Evolutionary conservation across 2,797 vertebrate species (phyloP).

Genomic region (Fringilla coelebs): DNA sequence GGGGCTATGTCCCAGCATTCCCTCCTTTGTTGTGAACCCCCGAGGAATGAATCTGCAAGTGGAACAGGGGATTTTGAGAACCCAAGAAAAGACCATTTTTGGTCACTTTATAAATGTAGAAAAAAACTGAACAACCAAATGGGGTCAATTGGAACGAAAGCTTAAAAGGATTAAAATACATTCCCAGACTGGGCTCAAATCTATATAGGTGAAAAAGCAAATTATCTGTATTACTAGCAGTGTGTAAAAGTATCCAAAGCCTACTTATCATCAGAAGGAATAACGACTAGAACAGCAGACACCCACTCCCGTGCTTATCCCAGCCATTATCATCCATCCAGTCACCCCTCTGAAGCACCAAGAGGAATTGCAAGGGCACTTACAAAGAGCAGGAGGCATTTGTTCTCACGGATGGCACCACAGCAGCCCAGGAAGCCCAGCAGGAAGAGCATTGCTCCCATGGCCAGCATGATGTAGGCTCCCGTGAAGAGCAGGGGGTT

Average conservation of each 20-base stretch:
- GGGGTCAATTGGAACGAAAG: not conserved
- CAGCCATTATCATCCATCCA: not conserved
- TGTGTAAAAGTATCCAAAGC: not conserved
- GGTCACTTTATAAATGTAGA: not conserved
- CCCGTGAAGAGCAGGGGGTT: conserved; percentile 92
- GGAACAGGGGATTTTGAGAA: not conserved
- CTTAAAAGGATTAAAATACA: not conserved
- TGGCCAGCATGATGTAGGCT: conserved; percentile 90
- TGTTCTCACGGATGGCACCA: conserved; percentile 92
- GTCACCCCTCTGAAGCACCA: not conserved
- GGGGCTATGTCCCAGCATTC: not conserved
- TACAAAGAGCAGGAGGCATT: conserved; percentile 92
- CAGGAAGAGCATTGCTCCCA: conserved; percentile 94
- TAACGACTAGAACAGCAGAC: not conserved
- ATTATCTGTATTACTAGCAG: not conserved
- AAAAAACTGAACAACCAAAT: not conserved
- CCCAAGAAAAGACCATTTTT: not conserved
- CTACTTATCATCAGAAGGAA: not conserved
- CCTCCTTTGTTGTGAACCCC: not conserved
- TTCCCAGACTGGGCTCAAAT: not conserved
- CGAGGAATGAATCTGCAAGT: not conserved
- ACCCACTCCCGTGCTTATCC: not conserved
- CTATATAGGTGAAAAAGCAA: not conserved
- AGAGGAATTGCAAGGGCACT: conserved; percentile 63
- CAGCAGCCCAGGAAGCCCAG: conserved; percentile 95